Evolutionary conservation across 2,113 vertebrate species (phyloP).

Genomic region (Elephas maximus): DNA sequence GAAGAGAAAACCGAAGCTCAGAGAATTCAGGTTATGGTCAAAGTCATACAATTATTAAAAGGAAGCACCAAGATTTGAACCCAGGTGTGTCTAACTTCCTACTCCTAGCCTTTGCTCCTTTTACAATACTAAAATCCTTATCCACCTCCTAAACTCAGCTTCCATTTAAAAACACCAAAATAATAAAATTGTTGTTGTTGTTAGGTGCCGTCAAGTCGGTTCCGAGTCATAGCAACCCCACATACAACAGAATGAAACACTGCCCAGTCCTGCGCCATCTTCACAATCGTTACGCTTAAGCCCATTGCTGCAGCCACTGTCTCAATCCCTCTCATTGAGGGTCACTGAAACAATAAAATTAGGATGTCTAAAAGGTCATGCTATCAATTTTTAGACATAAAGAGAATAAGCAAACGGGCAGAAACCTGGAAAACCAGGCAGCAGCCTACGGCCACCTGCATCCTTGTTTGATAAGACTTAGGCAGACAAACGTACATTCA

Average conservation of each 20-base stretch:
- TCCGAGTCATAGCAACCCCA: too few species aligned
- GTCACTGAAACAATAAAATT: conserved; percentile 37
- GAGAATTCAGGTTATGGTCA: background rate
- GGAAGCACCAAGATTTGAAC: conserved; percentile 14
- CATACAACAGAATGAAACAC: too few species aligned
- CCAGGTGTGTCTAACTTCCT: background rate
- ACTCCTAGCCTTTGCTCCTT: conserved; percentile 21
- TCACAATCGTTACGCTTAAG: too few species aligned
- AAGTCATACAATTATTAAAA: conserved; percentile 49
- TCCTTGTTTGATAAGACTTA: background rate
- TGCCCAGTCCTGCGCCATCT: too few species aligned
- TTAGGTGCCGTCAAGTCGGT: too few species aligned
- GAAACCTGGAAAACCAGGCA: conserved; percentile 21
- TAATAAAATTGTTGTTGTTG: background rate
- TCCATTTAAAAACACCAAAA: conserved; percentile 23
- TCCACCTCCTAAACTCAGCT: background rate
- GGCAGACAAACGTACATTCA: conserved; percentile 16
- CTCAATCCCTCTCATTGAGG: too few species aligned
- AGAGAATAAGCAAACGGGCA: background rate
- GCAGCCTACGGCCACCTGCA: background rate
- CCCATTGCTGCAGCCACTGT: too few species aligned
- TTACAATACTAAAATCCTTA: background rate
- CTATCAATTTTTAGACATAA: background rate
- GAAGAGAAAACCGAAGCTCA: background rate
- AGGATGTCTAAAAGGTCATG: background rate